phyloP scores from a whole-genome alignment of 2,888 invertebrate species.

The Campoplex nolae region DNA sequence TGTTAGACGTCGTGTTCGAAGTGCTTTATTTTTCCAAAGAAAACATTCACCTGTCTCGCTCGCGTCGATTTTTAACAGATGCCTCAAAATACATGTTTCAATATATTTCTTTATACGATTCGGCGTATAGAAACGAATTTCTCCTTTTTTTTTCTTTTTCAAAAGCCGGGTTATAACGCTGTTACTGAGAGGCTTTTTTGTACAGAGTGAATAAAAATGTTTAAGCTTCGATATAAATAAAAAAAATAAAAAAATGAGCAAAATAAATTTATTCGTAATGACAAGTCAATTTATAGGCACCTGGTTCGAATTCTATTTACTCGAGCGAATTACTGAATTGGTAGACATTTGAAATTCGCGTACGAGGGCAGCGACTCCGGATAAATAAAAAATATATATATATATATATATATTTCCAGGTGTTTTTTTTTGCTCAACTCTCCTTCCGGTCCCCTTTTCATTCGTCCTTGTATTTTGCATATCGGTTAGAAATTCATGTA shows the following conservation, averaged over 20 bases:
- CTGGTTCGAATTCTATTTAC: constrained; percentile 27
- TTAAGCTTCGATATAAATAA: not conserved
- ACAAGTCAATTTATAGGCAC: constrained; percentile 28
- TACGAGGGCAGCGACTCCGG: constrained; percentile 1
- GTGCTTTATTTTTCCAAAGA: not conserved
- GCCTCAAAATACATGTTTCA: not conserved
- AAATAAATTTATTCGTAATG: constrained; percentile 13
- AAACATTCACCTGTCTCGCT: not conserved
- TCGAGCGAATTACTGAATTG: constrained; percentile 21
- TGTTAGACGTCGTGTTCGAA: not conserved
- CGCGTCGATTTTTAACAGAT: too few relatives aligned
- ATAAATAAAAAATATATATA: constrained; percentile 5
- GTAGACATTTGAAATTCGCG: constrained; percentile 44
- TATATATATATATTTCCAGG: not conserved
- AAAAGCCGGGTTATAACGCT: not conserved
- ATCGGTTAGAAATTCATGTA: constrained; percentile 66
- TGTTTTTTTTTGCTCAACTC: constrained; percentile 7
- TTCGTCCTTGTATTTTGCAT: constrained; percentile 57
- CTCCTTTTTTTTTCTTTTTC: not conserved
- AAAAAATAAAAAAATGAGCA: not conserved
- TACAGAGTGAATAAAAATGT: not conserved
- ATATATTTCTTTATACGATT: not conserved
- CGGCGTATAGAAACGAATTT: not conserved
- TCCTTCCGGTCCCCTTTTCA: constrained; percentile 30
- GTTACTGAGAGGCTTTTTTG: not conserved